A percentile compares a stretch with the other conserved stretches of the same genome.
These are phyloP conservation scores for Eulithis testata DNA, from an alignment of 2,888 invertebrate genomes.

Conservation along the genomic window DNA sequence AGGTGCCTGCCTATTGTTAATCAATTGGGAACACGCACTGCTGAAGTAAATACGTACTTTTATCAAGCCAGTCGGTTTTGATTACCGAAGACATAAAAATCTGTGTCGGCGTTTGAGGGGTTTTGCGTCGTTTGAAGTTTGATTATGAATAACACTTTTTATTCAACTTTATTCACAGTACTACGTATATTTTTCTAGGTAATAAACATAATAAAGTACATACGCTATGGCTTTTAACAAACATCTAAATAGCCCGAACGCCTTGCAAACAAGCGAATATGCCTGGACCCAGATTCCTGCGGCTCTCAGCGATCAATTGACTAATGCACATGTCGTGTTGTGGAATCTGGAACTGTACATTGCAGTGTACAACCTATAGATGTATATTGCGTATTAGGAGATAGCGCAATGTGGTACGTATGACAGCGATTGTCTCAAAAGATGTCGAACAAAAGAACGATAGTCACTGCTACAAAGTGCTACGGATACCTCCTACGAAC, in stretches of 20 bases:
- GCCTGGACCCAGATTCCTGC: constrained; percentile 21
- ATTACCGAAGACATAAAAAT: no score
- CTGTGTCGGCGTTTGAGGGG: no score
- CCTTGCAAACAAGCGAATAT: constrained; percentile 24
- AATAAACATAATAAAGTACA: neutral
- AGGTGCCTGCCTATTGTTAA: neutral
- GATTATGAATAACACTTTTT: neutral
- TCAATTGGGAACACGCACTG: neutral
- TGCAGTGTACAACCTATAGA: constrained; percentile 3
- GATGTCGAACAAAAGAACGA: no score
- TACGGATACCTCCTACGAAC: constrained; percentile 7
- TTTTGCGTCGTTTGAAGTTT: no score
- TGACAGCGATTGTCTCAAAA: no score
- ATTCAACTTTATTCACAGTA: neutral
- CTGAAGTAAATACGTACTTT: neutral
- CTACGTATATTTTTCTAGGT: no score
- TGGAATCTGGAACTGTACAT: constrained; percentile 17
- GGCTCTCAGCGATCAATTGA: constrained; percentile 26
- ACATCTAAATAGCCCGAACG: constrained; percentile 5
- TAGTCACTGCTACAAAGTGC: no score
- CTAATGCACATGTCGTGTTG: constrained; percentile 38
- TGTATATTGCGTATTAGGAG: neutral
- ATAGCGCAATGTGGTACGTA: no score
- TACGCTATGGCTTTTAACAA: neutral
- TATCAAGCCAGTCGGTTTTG: neutral